A percentile compares a stretch with the other conserved stretches of the same genome.
Conservation (phyloP, 53 echinoderm and acorn worm genomes). For the Zoroaster sp. region DNA sequence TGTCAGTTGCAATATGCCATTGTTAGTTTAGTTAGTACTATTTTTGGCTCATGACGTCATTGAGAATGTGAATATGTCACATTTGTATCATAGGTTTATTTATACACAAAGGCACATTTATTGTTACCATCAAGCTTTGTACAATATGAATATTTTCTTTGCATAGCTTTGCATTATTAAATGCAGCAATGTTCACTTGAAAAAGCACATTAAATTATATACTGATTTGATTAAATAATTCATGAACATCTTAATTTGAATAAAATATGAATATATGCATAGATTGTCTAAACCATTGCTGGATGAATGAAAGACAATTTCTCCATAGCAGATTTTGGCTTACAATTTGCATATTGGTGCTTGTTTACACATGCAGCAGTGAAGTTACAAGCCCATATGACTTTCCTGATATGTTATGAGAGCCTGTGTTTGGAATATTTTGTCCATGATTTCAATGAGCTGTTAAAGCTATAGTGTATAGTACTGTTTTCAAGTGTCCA, state of each 20-base stretch:
- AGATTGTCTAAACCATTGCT: slow-evolving; percentile 18
- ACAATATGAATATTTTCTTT: background rate
- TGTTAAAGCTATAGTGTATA: too few relatives aligned
- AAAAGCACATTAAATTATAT: background rate
- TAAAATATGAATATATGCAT: slow-evolving; percentile 14
- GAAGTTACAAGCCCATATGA: too few relatives aligned
- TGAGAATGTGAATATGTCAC: background rate
- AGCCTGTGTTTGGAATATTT: too few relatives aligned
- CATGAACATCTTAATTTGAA: slow-evolving; percentile 21
- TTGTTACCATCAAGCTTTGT: background rate
- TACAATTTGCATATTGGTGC: too few relatives aligned
- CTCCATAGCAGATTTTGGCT: too few relatives aligned
- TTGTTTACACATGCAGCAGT: too few relatives aligned
- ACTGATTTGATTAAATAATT: background rate
- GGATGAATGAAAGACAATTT: slow-evolving; percentile 37
- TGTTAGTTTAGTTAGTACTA: too few relatives aligned
- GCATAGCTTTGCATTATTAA: slow-evolving; percentile 35
- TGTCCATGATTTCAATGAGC: too few relatives aligned
- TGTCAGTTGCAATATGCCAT: too few relatives aligned
- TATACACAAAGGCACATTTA: background rate
- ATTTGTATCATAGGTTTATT: background rate
- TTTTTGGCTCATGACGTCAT: too few relatives aligned
- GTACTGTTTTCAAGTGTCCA: too few relatives aligned
- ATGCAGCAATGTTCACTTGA: background rate
- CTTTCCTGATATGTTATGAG: too few relatives aligned